Evolutionary conservation across 2,888 invertebrate genomes (phyloP).

Genomic region (Apodemia hepburni): DNA sequence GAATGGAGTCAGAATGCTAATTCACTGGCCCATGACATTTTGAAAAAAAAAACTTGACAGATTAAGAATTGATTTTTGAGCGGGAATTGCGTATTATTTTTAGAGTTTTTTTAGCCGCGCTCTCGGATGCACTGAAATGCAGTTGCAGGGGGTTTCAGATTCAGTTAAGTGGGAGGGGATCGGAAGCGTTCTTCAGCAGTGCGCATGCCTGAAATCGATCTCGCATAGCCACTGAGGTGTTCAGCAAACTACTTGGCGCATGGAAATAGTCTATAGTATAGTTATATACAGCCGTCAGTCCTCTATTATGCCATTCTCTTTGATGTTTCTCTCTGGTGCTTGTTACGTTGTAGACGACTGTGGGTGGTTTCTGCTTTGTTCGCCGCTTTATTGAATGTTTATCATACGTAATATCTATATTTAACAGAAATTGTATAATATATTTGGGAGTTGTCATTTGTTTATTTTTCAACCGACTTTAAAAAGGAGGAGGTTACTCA

Average conservation of each 20-base stretch:
- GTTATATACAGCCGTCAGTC: slow-evolving; percentile 37
- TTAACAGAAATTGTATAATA: slow-evolving; percentile 6
- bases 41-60: slow-evolving; percentile 29
- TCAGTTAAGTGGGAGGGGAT: slow-evolving; percentile 41
- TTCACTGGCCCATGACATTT: slow-evolving; percentile 33
- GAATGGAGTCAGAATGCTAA: slow-evolving; percentile 24
- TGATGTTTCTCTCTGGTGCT: slow-evolving; percentile 50
- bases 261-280: slow-evolving; percentile 35
- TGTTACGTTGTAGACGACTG: slow-evolving; percentile 36
- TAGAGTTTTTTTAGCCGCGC: slow-evolving; percentile 52
- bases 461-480: too few relatives aligned
- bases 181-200: slow-evolving; percentile 44
- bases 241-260: slow-evolving; percentile 47
- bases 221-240: slow-evolving; percentile 59
- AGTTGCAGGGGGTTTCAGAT: slow-evolving; percentile 63
- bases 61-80: slow-evolving; percentile 31
- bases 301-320: slow-evolving; percentile 75
- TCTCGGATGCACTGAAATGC: slow-evolving; percentile 73
- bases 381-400: slow-evolving; percentile 28
- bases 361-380: slow-evolving; percentile 38
- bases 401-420: slow-evolving; percentile 14
- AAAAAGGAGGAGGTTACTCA: too few relatives aligned
- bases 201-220: slow-evolving; percentile 77
- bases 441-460: slow-evolving; percentile 3
- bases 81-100: slow-evolving; percentile 43